Base-by-base conservation (phyloP, 2,888 invertebrate genomes). In the Micoletzkya japonica region DNA sequence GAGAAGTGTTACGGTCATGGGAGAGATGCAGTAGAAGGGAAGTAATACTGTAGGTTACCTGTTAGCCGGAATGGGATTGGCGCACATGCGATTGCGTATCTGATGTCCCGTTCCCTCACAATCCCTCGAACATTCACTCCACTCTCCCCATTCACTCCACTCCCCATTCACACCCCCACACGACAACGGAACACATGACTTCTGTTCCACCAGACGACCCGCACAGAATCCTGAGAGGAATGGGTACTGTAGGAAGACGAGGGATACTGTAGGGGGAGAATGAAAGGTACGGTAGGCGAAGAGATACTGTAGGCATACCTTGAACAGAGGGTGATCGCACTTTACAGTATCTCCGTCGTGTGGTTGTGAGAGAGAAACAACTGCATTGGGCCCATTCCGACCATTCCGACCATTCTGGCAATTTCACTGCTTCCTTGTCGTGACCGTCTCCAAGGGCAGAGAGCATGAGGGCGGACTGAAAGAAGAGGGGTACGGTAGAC, bases 11-110 rank as follows among this genome's bases (percentile, higher is more conserved):
- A 60, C 44, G 60, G 36, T 36, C n/a, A 20, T 44, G 14, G 28
- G 30, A n/a, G 60, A 60, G 17, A 34, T 2, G 20, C 3, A 14
- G 4, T n/a, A 4, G 49, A 14, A 7, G 4, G 44, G 24, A 39
- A 26, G 54, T 44, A n/a, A 34, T 26, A 61, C 4, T 30, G 49
- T 1, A 60, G 61, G 57, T 50, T 14, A 74, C 77, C 74, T 68
- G 67, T 85, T 85, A 4, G 81, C 76, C 2, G 84, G 85, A 32
- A 83, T 72, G 24, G 85, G 85, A 56, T 80, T 76, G 56, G 84
- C 77, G 73, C 85, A 85, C 82, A 85, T 84, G 68, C 85, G 72
- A 60, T 85, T 82, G 30, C 85, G 74, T 56, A 85, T 80, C 61
- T 83, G 82, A 61, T 84, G 84, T 3, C 84, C 84, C 10, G 72